Percentiles rank a stretch among this genome's conserved stretches.
Evolutionary conservation across 2,797 vertebrate genomes (phyloP).

Genomic region (Thalassophryne amazonica): DNA sequence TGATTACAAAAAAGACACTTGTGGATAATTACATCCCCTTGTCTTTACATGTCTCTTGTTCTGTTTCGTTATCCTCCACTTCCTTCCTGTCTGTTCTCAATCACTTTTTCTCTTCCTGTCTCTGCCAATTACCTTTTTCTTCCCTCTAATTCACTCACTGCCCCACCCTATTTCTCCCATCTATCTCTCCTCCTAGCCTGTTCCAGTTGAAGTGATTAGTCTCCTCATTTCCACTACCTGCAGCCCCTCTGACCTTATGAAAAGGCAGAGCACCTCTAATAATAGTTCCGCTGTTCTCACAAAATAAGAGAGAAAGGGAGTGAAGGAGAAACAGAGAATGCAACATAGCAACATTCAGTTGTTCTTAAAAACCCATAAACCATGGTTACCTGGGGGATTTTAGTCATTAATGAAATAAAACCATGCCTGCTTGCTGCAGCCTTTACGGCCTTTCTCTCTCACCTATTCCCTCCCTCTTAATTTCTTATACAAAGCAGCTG

Average conservation of each 20-base stretch:
- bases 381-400: slow-evolving; percentile 36
- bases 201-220: slow-evolving; percentile 65
- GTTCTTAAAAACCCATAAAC: slow-evolving; percentile 50
- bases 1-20: slow-evolving; percentile 64
- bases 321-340: not conserved
- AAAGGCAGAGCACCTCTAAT: slow-evolving; percentile 42
- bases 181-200: slow-evolving; percentile 31
- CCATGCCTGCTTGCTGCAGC: slow-evolving; percentile 37
- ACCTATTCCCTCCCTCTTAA: slow-evolving; percentile 15
- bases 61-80: slow-evolving; percentile 53
- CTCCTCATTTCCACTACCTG: slow-evolving; percentile 69
- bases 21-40: slow-evolving; percentile 65
- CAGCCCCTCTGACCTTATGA: slow-evolving; percentile 58
- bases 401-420: slow-evolving; percentile 49
- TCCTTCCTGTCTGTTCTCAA: slow-evolving; percentile 49
- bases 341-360: slow-evolving; percentile 36
- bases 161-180: slow-evolving; percentile 50
- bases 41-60: slow-evolving; percentile 58
- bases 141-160: slow-evolving; percentile 51
- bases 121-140: slow-evolving; percentile 56
- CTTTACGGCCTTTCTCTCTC: slow-evolving; percentile 8
- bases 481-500: slow-evolving; percentile 27
- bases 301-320: slow-evolving; percentile 28
- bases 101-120: slow-evolving; percentile 57
- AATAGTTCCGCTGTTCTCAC: slow-evolving; percentile 67